Evolutionary conservation across 2,113 vertebrate genomes (phyloP).

Genomic region (Phylloscopus whistleri): DNA sequence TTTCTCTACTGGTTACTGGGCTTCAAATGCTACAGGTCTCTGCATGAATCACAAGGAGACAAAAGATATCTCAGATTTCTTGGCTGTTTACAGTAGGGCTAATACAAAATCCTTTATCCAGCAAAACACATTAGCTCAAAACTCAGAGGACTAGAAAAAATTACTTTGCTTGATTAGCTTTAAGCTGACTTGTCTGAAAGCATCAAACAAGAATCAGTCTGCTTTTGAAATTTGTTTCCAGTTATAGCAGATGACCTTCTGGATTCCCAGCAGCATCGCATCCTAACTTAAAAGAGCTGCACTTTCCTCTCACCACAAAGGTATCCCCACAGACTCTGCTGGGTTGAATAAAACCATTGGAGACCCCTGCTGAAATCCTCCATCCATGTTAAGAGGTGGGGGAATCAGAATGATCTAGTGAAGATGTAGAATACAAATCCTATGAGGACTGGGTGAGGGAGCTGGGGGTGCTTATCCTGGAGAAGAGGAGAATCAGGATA

Average conservation of each 20-base stretch:
- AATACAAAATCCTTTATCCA: constrained; percentile 27
- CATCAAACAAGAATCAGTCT: not conserved
- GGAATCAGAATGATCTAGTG: not conserved
- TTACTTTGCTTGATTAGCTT: constrained; percentile 40
- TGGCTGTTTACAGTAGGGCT: not conserved
- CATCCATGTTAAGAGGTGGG: not conserved
- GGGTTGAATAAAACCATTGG: not conserved
- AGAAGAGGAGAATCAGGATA: not conserved
- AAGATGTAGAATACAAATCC: not conserved
- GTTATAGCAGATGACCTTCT: not conserved
- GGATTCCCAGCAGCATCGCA: not conserved
- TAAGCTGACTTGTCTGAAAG: constrained; percentile 35
- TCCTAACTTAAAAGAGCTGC: not conserved
- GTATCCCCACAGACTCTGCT: not conserved
- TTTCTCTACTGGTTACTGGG: not conserved
- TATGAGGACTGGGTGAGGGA: not conserved
- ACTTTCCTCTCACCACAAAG: not conserved
- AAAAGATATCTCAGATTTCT: constrained; percentile 32
- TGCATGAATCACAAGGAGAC: not conserved
- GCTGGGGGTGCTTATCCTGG: not conserved
- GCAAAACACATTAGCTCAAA: constrained; percentile 35
- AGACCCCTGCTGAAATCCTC: not conserved
- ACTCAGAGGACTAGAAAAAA: constrained; percentile 43
- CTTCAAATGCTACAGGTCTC: not conserved
- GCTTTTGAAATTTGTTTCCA: constrained; percentile 21